Evolutionary conservation across 1,140 invertebrate genomes (phyloP).

Genomic region (Drosophila yakuba): DNA sequence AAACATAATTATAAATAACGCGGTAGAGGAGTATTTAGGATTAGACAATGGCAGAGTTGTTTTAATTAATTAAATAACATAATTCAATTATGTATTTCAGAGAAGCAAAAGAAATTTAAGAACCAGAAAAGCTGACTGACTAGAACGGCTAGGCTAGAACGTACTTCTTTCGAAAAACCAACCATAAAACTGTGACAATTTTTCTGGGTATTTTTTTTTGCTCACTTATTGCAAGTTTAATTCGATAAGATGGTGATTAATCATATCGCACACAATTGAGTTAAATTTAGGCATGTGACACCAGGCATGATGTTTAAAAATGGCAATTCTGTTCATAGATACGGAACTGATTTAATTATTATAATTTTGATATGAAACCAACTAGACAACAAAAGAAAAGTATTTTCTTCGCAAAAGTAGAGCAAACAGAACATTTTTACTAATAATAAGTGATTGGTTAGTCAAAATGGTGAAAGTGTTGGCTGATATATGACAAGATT

Average conservation of each 20-base stretch:
- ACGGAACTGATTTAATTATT: neutral
- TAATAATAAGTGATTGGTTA: no score
- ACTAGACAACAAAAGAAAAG: neutral
- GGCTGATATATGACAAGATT: neutral
- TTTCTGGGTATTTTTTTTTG: neutral
- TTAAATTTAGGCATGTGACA: neutral
- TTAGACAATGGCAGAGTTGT: no score
- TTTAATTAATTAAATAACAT: no score
- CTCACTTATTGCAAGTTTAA: neutral
- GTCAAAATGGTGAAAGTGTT: no score
- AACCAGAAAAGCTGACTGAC: no score
- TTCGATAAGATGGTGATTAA: slow-evolving; percentile 6
- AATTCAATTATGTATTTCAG: no score
- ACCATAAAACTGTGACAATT: neutral
- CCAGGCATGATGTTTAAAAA: neutral
- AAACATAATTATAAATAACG: neutral
- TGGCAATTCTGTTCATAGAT: no score
- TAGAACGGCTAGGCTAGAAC: no score
- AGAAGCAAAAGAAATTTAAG: no score
- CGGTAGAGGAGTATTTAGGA: no score
- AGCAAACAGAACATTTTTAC: neutral
- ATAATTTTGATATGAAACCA: neutral
- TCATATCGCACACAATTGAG: neutral
- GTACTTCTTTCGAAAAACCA: neutral
- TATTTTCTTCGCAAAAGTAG: neutral